Base-by-base conservation (phyloP, 2,888 invertebrate species). In the Lutraria lutraria region DNA sequence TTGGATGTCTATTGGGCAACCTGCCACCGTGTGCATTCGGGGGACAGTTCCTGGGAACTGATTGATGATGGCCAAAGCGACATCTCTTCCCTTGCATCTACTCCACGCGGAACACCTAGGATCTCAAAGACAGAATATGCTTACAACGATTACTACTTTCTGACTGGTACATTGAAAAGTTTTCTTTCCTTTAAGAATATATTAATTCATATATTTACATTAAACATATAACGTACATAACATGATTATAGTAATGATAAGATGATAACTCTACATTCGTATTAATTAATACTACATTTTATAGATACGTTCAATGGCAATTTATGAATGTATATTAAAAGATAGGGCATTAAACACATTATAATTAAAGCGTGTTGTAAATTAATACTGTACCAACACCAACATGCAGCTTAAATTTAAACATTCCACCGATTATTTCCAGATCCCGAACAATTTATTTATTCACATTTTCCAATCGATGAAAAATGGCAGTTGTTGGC, bases 1-100 rank as follows among this genome's bases (percentile, higher is more conserved):
- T 93, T 96, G 29, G 96, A 96, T 90, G 95, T 96, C 72, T 96
- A 96, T 90, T 96, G 96, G 96, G 96, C 96, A 15, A 95, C 95
- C 13, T 92, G 96, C 56, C 94, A 95, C 63, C 93, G 95, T 53
- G 95, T 96, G 63, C 95, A 95, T 86, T 90, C 91, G 8, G 93
- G 90, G 16, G 91, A 93, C 53, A 88, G 90, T 76, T 89, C 91
- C 15, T 93, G 93, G 93, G 93, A 93, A 34, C 90, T 93, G 21
- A 93, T 93, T 54, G 93, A 93, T 83, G 93, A 93, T 79, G 93
- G 93, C 29, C 90, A 90, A 54, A 91, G 92, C 60, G 90, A 90
- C 54, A 88, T 92, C n/a, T 89, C 93, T n/a, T 90, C 93, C 1
- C 86, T 89, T 13, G 88, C 92, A 8, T 88, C 87, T 15, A 91